A percentile compares a stretch with the other conserved stretches of the same genome.
phyloP scores from a whole-genome alignment of 2,888 invertebrate genomes.

The Drosophila neoperkinsi region DNA sequence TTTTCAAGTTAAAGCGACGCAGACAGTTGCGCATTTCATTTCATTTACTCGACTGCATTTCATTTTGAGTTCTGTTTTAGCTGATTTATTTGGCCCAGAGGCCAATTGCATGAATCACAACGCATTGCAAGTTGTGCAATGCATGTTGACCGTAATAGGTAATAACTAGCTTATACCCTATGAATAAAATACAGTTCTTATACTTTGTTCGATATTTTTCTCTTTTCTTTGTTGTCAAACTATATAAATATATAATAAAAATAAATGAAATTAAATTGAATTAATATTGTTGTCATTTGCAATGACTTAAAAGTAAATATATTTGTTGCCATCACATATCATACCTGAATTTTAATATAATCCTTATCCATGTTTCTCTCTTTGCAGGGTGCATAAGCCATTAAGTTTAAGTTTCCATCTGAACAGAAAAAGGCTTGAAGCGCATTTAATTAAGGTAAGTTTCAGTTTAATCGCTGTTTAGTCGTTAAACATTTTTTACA shows the following conservation, averaged over 20 bases:
- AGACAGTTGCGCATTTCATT: constrained; percentile 69
- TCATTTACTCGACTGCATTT: constrained; percentile 21
- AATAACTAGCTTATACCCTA: constrained; percentile 33
- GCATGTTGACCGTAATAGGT: neutral
- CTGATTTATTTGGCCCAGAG: constrained; percentile 68
- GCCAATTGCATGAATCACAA: constrained; percentile 59
- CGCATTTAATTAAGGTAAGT: constrained; percentile 10
- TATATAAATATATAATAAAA: neutral
- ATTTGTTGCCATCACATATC: neutral
- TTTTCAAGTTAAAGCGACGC: constrained; percentile 41
- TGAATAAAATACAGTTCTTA: neutral
- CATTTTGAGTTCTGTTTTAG: constrained; percentile 21
- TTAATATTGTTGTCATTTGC: neutral
- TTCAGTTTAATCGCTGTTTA: neutral
- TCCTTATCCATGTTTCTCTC: neutral
- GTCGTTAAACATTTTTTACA: neutral
- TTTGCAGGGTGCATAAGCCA: neutral
- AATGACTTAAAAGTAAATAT: neutral
- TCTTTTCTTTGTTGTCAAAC: neutral
- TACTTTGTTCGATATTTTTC: neutral
- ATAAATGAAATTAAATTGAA: neutral
- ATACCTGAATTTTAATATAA: neutral
- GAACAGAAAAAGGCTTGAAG: constrained; percentile 33
- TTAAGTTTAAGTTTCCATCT: constrained; percentile 23
- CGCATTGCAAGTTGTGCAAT: constrained; percentile 15